Percentiles rank a stretch among this genome's conserved stretches.
phyloP scores from a whole-genome alignment of 2,888 invertebrate genomes.

The Steinernema scapterisci region DNA sequence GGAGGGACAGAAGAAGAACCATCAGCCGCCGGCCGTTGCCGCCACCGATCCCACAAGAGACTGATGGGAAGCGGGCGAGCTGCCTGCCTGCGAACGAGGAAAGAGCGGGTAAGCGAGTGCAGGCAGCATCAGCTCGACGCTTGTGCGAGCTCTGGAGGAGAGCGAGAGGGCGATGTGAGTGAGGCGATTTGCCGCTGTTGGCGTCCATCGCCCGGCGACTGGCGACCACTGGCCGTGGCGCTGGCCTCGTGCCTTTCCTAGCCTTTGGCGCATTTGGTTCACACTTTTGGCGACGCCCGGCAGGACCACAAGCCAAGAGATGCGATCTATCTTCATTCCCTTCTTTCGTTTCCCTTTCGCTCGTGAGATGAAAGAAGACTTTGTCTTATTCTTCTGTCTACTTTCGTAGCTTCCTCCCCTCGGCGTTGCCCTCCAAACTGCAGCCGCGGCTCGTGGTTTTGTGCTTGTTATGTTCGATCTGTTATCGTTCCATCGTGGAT shows the following conservation, averaged over 20 bases:
- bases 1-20: constrained; percentile 10
- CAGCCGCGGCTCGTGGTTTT: background rate
- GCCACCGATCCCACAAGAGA: constrained; percentile 10
- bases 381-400: background rate
- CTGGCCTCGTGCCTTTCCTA: background rate
- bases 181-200: constrained; percentile 17
- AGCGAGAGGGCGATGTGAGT: background rate
- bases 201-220: background rate
- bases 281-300: background rate
- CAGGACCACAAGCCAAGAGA: constrained; percentile 1
- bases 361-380: background rate
- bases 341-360: background rate
- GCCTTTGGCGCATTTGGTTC: constrained; percentile 23
- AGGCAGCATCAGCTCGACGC: constrained; percentile 21
- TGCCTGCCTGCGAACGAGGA: background rate
- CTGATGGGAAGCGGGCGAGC: constrained; percentile 14
- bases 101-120: constrained; percentile 24
- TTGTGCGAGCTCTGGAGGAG: background rate
- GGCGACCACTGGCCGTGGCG: constrained; percentile 23
- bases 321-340: constrained; percentile 10
- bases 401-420: background rate
- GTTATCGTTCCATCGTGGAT: constrained; percentile 26
- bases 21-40: constrained; percentile 14
- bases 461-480: constrained; percentile 9
- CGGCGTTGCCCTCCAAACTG: background rate